Evolutionary conservation across 2,797 vertebrate species (phyloP).

Genomic region (Poecilia picta): DNA sequence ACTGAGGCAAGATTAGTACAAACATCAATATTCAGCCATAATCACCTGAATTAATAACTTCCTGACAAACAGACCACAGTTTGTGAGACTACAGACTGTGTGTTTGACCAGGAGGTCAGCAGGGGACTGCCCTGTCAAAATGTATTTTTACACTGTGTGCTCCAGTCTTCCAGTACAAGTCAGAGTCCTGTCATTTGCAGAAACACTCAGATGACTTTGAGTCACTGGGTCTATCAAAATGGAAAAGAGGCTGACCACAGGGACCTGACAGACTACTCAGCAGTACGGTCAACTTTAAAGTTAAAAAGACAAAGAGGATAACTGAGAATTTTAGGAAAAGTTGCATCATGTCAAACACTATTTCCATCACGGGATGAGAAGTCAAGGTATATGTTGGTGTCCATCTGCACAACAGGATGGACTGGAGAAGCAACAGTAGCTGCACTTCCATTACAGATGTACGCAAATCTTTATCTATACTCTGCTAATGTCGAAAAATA

Average conservation of each 20-base stretch:
- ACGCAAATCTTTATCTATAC: too few species aligned
- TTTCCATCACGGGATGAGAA: not conserved
- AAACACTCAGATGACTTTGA: not conserved
- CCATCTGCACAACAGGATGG: not conserved
- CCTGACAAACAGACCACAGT: not conserved
- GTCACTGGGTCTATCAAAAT: not conserved
- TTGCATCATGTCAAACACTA: not conserved
- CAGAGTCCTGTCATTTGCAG: not conserved
- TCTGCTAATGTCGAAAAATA: too few species aligned
- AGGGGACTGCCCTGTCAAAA: not conserved
- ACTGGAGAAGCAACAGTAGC: not conserved
- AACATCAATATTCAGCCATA: not conserved
- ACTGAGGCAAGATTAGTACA: not conserved
- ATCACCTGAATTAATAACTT: not conserved
- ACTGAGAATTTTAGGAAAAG: not conserved
- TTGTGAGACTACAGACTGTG: not conserved
- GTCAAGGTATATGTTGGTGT: not conserved
- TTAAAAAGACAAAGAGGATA: not conserved
- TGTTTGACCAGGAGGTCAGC: not conserved
- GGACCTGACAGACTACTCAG: not conserved
- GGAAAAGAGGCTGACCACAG: not conserved
- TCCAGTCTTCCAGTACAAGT: not conserved
- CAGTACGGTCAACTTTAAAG: not conserved
- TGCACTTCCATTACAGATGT: too few species aligned
- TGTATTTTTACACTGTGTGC: not conserved